Evolutionary conservation across 2,888 invertebrate species (phyloP), one percentile per base, ranked within the genome.

Genomic region (Crepidodera aurea): DNA sequence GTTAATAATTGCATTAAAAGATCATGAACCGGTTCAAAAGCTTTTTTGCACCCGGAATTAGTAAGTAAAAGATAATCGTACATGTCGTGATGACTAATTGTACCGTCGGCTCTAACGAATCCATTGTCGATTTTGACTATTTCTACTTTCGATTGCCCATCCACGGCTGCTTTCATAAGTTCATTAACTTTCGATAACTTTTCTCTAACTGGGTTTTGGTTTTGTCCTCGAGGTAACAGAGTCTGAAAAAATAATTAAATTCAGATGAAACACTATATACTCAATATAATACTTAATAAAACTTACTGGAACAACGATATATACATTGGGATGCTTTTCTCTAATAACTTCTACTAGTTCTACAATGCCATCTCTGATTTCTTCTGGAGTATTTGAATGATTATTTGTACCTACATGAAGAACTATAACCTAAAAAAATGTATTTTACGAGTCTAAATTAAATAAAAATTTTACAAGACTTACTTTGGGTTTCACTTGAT

Each of bases 401-500:
- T 96, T 96, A 80, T 94, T 95, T 62, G 95, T 94, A 62, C 96
- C 96, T 66, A 92, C 91, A 80, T 92, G 88, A 53, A 96, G 82
- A 58, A 95, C 93, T 73, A 95, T 88, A 19, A 91, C 91, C 93
- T 94, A 77, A 55, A 32, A 77, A 80, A 27, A 61, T 8, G 18
- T 37, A 40, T 42, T 10, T 39, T 40, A 64, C 16, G n/a, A 19
- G 25, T 4, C 27, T 42, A 50, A 39, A 61, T 29, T 12, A 59
- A 51, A 2, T 18, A 29, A 25, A 59, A 32, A 12, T 22, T n/a
- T 8, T 18, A 46, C 34, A 58, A 40, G 29, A 1, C 34, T 57
- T 78, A 93, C 93, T 86, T 94, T 96, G 6, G 96, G 94, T 78
- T 90, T 89, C 67, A 95, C 89, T 83, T 90, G 87, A 78, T 96